These are phyloP conservation scores for Leucania comma DNA, from an alignment of 2,888 invertebrate species.

Conservation along the genomic window DNA sequence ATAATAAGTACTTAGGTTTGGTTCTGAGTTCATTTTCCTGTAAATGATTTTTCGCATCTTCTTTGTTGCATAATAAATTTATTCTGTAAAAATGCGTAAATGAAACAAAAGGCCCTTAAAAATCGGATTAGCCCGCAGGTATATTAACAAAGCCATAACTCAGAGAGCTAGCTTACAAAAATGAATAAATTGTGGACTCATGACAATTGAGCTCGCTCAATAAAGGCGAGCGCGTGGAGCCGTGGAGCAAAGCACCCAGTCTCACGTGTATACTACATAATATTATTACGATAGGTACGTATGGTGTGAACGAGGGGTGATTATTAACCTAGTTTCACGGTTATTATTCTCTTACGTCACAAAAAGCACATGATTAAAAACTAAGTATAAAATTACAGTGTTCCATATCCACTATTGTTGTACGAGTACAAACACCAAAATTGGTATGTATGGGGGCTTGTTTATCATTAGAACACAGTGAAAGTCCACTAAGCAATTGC, in stretches of 20 bases:
- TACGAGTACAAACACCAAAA: constrained; percentile 14
- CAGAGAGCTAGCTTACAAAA: constrained; percentile 33
- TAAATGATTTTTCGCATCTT: neutral
- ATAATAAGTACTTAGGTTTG: too few species aligned
- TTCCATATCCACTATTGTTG: constrained; percentile 25
- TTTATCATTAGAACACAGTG: constrained; percentile 51
- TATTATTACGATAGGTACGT: constrained; percentile 48
- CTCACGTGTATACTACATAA: constrained; percentile 46
- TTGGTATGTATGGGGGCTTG: constrained; percentile 17
- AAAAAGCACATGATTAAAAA: constrained; percentile 49
- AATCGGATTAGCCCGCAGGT: constrained; percentile 7
- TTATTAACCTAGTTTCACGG: constrained; percentile 61
- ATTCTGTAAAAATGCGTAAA: neutral
- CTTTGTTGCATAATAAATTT: neutral
- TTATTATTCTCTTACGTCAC: constrained; percentile 54
- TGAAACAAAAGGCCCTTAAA: constrained; percentile 2
- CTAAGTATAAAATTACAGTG: constrained; percentile 36
- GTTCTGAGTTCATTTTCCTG: too few species aligned
- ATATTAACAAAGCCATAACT: constrained; percentile 33
- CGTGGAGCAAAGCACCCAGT: constrained; percentile 6
- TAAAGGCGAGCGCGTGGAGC: constrained; percentile 19
- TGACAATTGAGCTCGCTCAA: constrained; percentile 45
- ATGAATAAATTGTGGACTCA: constrained; percentile 34
- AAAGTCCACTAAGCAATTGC: constrained; percentile 54
- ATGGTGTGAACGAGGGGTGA: constrained; percentile 60